Evolutionary conservation across 2,113 vertebrate species (phyloP).

Genomic region (Clarias macrocephalus): DNA sequence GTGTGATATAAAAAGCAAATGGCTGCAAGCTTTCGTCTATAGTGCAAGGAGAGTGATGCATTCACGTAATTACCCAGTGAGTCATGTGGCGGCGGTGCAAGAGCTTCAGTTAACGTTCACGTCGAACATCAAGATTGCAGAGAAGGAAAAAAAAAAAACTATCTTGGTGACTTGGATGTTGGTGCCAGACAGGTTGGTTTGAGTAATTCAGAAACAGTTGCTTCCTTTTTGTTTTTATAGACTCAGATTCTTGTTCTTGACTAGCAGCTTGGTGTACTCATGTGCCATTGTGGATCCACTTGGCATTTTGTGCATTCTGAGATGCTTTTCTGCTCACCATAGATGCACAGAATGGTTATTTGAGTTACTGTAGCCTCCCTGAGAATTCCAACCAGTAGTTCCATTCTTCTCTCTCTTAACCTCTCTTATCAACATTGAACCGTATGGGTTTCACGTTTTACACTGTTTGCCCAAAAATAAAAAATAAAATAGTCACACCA

Average conservation of each 20-base stretch:
- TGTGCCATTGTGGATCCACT: not conserved
- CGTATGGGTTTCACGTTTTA: not conserved
- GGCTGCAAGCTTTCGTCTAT: not conserved
- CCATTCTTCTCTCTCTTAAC: not conserved
- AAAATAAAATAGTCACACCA: too few relatives aligned
- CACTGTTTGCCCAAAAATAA: not conserved
- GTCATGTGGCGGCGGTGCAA: not conserved
- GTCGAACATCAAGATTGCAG: not conserved
- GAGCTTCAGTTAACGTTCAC: not conserved
- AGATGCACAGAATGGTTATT: not conserved
- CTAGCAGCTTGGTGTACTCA: not conserved
- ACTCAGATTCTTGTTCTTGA: not conserved
- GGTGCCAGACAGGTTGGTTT: not conserved
- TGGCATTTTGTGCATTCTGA: not conserved
- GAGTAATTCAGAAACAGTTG: not conserved
- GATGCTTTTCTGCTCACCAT: not conserved
- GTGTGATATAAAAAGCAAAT: not conserved
- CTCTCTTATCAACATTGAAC: not conserved
- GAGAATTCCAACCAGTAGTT: not conserved
- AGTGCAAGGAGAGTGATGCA: not conserved
- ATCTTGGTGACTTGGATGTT: not conserved
- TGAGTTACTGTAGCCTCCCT: not conserved
- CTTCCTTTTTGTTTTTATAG: too few relatives aligned
- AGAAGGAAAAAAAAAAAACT: not conserved
- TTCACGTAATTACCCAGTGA: slow-evolving; percentile 1